phyloP scores from a whole-genome alignment of 1,140 invertebrate genomes.

The Drosophila pruinosa region DNA sequence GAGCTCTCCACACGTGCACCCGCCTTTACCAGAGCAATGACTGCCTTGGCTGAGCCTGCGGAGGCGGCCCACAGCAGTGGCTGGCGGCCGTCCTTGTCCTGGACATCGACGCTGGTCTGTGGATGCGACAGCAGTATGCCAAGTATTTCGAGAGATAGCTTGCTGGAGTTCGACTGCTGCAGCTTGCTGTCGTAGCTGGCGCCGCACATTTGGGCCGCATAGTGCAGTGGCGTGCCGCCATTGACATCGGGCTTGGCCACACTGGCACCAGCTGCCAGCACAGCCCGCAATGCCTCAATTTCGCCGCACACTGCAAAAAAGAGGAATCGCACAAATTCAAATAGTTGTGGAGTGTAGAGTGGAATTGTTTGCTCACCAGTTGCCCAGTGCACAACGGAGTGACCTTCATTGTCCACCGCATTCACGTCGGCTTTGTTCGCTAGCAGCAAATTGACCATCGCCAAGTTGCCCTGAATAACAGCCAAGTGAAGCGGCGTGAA shows the following conservation, averaged over 20 bases:
- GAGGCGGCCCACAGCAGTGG: conserved; percentile 98
- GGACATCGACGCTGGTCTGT: conserved; percentile 91
- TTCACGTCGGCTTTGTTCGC: conserved; percentile 93
- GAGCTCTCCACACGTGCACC: conserved; percentile 90
- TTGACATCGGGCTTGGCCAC: conserved; percentile 95
- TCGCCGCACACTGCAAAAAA: conserved; percentile 91
- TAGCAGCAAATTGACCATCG: conserved; percentile 91
- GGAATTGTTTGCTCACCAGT: conserved; percentile 88
- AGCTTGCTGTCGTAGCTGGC: conserved; percentile 88
- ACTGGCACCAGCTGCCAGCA: conserved; percentile 92
- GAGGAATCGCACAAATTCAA: background rate
- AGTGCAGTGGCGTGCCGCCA: conserved; percentile 97
- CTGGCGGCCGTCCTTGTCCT: conserved; percentile 95
- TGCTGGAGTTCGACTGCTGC: conserved; percentile 63
- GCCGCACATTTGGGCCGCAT: conserved; percentile 98
- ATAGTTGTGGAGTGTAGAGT: background rate
- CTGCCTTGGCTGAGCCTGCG: conserved; percentile 95
- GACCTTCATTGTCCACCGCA: conserved; percentile 94
- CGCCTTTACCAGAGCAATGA: conserved; percentile 92
- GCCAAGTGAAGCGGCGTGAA: conserved; percentile 96
- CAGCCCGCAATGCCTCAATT: conserved; percentile 92
- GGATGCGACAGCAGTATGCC: conserved; percentile 91
- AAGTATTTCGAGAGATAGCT: conserved; percentile 91
- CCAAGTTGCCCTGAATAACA: conserved; percentile 94
- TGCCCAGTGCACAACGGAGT: conserved; percentile 99